Evolutionary conservation across 1,140 invertebrate species (phyloP), one percentile per base, ranked within the genome.

Genomic region (Drosophila pruinosa): DNA sequence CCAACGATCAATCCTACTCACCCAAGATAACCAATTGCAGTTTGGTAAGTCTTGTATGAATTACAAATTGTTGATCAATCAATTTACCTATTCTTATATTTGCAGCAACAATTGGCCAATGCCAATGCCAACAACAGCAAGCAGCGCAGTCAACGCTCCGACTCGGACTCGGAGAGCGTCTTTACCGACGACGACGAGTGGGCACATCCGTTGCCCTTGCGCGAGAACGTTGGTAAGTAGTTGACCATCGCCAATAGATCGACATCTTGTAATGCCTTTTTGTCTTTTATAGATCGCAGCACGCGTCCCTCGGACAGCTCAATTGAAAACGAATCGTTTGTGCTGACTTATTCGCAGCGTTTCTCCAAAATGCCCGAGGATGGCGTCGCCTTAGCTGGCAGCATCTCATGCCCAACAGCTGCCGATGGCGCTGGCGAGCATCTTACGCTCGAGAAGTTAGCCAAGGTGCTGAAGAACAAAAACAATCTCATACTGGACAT

Each of bases 151-250:
- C 67, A 88, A 48, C 93, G 63, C 72, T 93, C 75, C 24, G 93
- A 93, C 64, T 93, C 94, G 0, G 93, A 93, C 82, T 92, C 92
- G 0, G 93, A 94, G 70, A 93, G 92, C 75, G 93, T 94, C 1
- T 94, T 94, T 61, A 94, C 93, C 19, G 93, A 94, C 74, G 93
- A 93, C 50, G 93, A 94, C 64, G 92, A 93, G 70, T 94, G 92
- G 92, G 75, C 90, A n/a, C 89, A 89, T 81, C 90, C 90, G 2
- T 47, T 90, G 56, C 90, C 90, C 1, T 12, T 91, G 3, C 76
- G 90, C 4, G 90, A 91, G 72, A 91, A 91, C 83, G 72, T 90
- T 53, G 90, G 90, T 86, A 70, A 50, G 75, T 78, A 28, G 65
- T 54, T 5, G 3, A 7, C 0, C 2, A 10, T 2, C 8, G n/a